Conservation (phyloP, 2,797 vertebrate species). For the Thripadectes ignobilis region DNA sequence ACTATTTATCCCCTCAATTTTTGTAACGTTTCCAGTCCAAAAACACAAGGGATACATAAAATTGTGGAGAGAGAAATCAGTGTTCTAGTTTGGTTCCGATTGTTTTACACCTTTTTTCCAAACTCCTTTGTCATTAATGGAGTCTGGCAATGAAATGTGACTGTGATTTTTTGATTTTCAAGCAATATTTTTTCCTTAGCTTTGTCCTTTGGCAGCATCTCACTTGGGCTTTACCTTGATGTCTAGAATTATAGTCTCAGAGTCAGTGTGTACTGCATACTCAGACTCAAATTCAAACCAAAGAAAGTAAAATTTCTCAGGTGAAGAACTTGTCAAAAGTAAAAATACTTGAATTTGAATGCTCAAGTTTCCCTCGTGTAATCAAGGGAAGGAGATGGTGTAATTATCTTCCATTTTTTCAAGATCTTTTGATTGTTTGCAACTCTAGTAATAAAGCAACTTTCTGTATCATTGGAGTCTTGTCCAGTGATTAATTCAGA, state of each 20-base stretch:
- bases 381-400: not conserved
- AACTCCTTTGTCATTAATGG: not conserved
- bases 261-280: not conserved
- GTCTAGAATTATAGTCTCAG: not conserved
- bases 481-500: not conserved
- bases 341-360: not conserved
- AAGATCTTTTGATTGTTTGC: too few relatives aligned
- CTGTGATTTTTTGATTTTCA: not conserved
- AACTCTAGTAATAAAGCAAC: not conserved
- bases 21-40: not conserved
- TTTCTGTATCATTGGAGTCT: not conserved
- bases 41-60: not conserved
- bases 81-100: not conserved
- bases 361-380: not conserved
- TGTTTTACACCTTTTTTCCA: not conserved
- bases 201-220: not conserved
- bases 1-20: not conserved
- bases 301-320: not conserved
- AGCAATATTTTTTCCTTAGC: not conserved
- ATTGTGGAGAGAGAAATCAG: not conserved
- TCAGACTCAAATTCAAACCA: not conserved
- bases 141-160: not conserved
- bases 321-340: not conserved
- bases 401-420: not conserved
- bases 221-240: not conserved